Conservation (phyloP, 2,797 vertebrate species). For the Acridotheres tristis region DNA sequence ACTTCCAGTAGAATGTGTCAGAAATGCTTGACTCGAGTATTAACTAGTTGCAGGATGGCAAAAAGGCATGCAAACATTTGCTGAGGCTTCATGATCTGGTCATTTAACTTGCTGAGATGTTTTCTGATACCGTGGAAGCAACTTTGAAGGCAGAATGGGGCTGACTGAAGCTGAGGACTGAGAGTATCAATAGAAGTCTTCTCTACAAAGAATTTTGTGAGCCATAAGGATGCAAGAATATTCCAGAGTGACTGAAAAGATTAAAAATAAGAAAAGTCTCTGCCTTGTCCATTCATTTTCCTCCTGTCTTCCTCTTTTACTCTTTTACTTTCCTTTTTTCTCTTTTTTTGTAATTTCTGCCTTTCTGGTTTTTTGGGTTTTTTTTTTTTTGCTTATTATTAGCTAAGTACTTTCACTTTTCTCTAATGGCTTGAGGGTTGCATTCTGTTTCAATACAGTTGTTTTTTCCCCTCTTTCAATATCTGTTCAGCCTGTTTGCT, state of each 20-base stretch:
- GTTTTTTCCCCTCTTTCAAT: background rate
- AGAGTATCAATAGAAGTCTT: constrained; percentile 44
- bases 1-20: constrained; percentile 26
- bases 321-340: background rate
- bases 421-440: background rate
- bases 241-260: background rate
- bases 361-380: background rate
- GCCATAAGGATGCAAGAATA: constrained; percentile 55
- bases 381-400: background rate
- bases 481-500: background rate
- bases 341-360: background rate
- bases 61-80: background rate
- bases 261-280: background rate
- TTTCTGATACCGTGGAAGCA: constrained; percentile 83
- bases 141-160: constrained; percentile 78
- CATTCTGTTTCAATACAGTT: background rate
- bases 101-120: constrained; percentile 62
- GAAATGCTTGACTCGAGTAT: background rate
- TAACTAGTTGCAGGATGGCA: background rate
- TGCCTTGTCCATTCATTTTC: background rate
- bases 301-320: background rate
- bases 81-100: background rate
- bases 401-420: background rate
- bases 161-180: constrained; percentile 50
- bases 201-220: constrained; percentile 72